phyloP scores from a whole-genome alignment of 2,113 vertebrate species.

The Nyctibius bracteatus region DNA sequence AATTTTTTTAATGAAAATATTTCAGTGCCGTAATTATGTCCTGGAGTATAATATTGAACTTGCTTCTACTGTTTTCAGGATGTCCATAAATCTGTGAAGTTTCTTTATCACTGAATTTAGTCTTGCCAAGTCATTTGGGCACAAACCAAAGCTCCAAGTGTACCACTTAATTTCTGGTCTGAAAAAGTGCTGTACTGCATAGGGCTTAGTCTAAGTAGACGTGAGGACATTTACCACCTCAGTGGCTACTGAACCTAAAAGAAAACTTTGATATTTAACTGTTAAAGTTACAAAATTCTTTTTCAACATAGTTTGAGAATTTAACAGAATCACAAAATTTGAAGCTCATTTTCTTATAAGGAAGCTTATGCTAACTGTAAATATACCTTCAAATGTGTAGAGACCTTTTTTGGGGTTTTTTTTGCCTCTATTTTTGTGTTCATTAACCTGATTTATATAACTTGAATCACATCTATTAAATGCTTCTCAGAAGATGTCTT shows the following conservation, averaged over 20 bases:
- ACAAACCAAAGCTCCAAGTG: background rate
- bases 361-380: background rate
- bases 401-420: background rate
- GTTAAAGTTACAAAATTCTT: background rate
- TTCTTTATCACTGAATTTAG: slow-evolving; percentile 25
- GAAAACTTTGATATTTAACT: background rate
- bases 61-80: slow-evolving; percentile 10
- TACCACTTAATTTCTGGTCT: background rate
- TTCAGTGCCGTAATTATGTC: background rate
- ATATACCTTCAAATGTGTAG: background rate
- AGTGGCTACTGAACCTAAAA: background rate
- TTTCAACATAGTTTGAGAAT: background rate
- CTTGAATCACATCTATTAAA: background rate
- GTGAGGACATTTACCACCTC: background rate
- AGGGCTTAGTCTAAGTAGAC: background rate
- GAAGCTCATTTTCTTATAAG: background rate
- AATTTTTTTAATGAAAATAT: background rate
- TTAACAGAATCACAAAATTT: background rate
- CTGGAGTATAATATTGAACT: background rate
- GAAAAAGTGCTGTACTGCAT: background rate
- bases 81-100: slow-evolving; percentile 22
- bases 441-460: background rate
- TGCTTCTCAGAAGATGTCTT: background rate
- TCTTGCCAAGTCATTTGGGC: background rate
- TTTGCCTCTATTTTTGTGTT: background rate